A percentile compares a stretch with the other conserved stretches of the same genome.
These are phyloP conservation scores for Allophyes oxyacanthae DNA, from an alignment of 2,888 invertebrate species.

Conservation along the genomic window DNA sequence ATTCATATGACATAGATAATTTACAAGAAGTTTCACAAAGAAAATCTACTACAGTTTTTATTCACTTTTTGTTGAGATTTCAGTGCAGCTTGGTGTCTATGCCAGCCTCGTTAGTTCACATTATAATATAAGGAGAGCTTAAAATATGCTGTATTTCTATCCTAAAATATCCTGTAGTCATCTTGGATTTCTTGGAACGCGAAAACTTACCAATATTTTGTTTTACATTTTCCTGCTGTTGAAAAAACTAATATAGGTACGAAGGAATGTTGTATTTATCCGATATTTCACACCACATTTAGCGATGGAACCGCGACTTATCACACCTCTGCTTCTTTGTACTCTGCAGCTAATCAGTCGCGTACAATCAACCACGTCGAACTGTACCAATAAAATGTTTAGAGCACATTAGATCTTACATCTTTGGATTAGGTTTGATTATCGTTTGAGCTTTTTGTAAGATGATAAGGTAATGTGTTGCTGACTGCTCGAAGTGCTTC, in stretches of 20 bases:
- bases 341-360: constrained; percentile 47
- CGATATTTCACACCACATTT: constrained; percentile 70
- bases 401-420: constrained; percentile 19
- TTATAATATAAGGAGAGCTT: no score
- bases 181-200: constrained; percentile 27
- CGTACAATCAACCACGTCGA: constrained; percentile 41
- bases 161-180: no score
- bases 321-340: constrained; percentile 61
- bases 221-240: constrained; percentile 33
- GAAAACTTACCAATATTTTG: constrained; percentile 18
- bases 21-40: no score
- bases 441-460: constrained; percentile 10
- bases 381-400: constrained; percentile 11
- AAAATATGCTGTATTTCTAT: no score
- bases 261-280: constrained; percentile 56
- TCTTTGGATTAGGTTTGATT: constrained; percentile 6
- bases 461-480: constrained; percentile 48
- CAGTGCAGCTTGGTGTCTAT: no score
- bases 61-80: no score
- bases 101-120: no score
- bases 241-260: constrained; percentile 43
- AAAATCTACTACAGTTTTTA: no score
- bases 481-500: constrained; percentile 44
- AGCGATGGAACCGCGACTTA: constrained; percentile 64
- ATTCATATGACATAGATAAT: no score